Evolutionary conservation across 2,797 vertebrate species (phyloP), one percentile per base, ranked within the genome.

Genomic region (Linurgus olivaceus): DNA sequence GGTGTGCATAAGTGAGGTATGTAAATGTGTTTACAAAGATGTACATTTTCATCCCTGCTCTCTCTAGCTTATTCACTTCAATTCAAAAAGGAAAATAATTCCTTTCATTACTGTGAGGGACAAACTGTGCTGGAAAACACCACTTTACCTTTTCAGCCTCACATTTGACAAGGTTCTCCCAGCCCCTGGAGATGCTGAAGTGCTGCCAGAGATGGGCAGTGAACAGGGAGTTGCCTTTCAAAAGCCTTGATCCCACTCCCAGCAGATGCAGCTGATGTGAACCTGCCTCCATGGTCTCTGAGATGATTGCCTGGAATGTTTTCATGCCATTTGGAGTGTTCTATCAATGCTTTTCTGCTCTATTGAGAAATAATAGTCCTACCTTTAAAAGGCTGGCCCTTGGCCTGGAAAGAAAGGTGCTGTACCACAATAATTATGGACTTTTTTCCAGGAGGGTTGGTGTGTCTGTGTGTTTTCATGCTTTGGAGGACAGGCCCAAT

Each of bases 351-450:
- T 93, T 67, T 90, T 40, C 83, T 94, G 48, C 62, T 90, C 71
- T 75, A 51, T 26, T 85, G 85, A 94, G 81, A 96, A 96, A 95
- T 52, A 92, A 78, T 13, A 62, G 75, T 17, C 31, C 70, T 72
- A 37, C 8, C 10, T 96, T 89, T 84, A 66, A 95, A 93, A 93
- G 79, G 11, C n/a, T 93, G 66, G 85, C 57, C 89, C 50, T 77
- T 77, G 77, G 77, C 73, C 79, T 35, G 76, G 88, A 42, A 83
- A 86, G 86, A 75, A 47, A 44, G 75, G 78, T 75, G 54, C 55
- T 51, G 42, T n/a, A 62, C 42, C 62, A 55, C 58, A 59, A 42
- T 63, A 78, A 75, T 86, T 93, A 86, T 13, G 62, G 83, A 17
- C 37, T 24, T 28, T 75, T 94, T 94, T 87, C 76, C 83, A 72